Conservation (phyloP, 2,888 invertebrate species). For the Tiliacea aurago region DNA sequence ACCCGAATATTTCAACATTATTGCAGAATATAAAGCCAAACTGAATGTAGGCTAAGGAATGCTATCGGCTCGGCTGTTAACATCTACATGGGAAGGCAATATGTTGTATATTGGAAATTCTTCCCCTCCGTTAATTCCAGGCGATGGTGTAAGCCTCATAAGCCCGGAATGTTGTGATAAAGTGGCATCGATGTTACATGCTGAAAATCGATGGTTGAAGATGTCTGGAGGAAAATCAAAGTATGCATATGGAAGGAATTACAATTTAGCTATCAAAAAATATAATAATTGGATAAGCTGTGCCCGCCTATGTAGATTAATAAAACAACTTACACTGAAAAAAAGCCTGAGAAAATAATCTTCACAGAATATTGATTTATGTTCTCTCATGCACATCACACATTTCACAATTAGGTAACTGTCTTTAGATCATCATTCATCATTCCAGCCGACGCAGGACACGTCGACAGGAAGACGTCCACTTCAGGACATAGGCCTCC, state of each 20-base stretch:
- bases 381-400: neutral
- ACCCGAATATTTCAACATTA: neutral
- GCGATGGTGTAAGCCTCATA: conserved; percentile 34
- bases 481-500: no score
- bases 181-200: conserved; percentile 21
- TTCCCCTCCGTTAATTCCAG: conserved; percentile 56
- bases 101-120: conserved; percentile 67
- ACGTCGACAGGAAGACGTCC: no score
- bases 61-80: conserved; percentile 37
- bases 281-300: neutral
- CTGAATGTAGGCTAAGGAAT: conserved; percentile 41
- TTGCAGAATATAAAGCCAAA: conserved; percentile 26
- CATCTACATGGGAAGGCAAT: conserved; percentile 56
- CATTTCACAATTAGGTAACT: neutral
- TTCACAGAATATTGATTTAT: neutral
- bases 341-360: neutral
- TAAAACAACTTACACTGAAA: neutral
- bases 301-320: neutral
- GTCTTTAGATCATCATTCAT: no score
- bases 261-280: neutral
- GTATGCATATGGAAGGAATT: neutral
- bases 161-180: conserved; percentile 47
- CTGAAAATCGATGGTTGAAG: neutral
- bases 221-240: conserved; percentile 9
- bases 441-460: no score